Evolutionary conservation across 2,797 vertebrate species (phyloP).

Genomic region (Chelonia mydas): DNA sequence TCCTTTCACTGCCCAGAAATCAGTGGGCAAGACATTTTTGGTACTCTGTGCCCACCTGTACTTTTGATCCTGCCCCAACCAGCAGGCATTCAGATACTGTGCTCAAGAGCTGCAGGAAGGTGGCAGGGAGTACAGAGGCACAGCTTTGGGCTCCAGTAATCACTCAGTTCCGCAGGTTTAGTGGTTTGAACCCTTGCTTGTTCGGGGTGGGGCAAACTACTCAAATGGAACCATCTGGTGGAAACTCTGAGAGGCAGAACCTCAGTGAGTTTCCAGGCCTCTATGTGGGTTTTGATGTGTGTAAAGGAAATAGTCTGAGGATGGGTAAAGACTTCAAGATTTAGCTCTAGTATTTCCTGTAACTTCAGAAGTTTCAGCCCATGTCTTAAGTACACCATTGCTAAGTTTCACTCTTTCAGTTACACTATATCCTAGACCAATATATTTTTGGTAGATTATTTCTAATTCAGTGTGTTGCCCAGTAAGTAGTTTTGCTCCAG

Average conservation of each 20-base stretch:
- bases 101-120: background rate
- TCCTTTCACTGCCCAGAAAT: background rate
- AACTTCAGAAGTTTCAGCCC: background rate
- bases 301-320: background rate
- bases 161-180: background rate
- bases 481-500: background rate
- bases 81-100: background rate
- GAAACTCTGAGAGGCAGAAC: background rate
- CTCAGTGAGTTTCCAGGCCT: background rate
- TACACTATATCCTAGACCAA: background rate
- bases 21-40: background rate
- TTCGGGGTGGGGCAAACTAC: background rate
- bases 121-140: background rate
- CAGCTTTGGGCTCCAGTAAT: background rate
- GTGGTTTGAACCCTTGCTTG: background rate
- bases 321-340: background rate
- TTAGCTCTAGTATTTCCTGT: background rate
- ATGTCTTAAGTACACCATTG: background rate
- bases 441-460: background rate
- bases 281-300: background rate
- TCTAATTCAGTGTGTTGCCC: background rate
- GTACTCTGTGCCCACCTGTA: background rate
- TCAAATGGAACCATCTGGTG: background rate
- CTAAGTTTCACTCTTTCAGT: accelerated
- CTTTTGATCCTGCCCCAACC: background rate